Evolutionary conservation across 2,797 vertebrate genomes (phyloP), one percentile per base, ranked within the genome.

Genomic region (Menidia menidia): DNA sequence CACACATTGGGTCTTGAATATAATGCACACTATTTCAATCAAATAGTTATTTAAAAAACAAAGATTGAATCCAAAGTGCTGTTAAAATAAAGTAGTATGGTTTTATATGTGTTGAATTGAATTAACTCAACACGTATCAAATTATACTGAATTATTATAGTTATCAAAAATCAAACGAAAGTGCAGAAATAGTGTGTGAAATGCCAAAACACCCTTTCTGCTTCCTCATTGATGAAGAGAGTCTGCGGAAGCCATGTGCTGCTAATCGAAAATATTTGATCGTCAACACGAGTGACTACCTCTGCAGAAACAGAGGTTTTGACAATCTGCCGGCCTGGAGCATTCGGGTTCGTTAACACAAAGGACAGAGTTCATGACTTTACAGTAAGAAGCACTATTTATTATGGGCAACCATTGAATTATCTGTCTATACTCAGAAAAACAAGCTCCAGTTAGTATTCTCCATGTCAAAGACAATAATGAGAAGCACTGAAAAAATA

Each of bases 91-190:
- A 25, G 25, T 25, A 25, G 25, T 25, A 25, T 25, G 25, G 2
- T 25, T 25, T 25, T 25, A 25, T 25, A 25, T 25, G 25, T 25
- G 25, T 25, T 25, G 25, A 25, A 25, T 25, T 25, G 25, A 25
- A 25, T 25, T 25, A 25, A 25, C 25, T 39, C 35, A 39, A 39
- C 35, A 39, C 35, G 10, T 39, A 10, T 39, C 10, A 7, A 39
- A 39, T 39, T 39, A 39, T 10, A 39, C 35, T 10, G 7, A 6
- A 6, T 39, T 5, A 39, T 39, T 10, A 39, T 39, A 41, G 65
- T 65, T 61, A 52, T 67, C 59, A 25, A 5, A 18, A 44, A 12
- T n/a, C 11, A 60, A 58, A 62, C 19, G 3, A 15, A 48, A 18
- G 4, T 48, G n/a, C n/a, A 18, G n/a, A 18, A 48, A 2, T n/a